Base-by-base conservation (phyloP, 2,113 vertebrate genomes). In the Neolamprologus hecqui region DNA sequence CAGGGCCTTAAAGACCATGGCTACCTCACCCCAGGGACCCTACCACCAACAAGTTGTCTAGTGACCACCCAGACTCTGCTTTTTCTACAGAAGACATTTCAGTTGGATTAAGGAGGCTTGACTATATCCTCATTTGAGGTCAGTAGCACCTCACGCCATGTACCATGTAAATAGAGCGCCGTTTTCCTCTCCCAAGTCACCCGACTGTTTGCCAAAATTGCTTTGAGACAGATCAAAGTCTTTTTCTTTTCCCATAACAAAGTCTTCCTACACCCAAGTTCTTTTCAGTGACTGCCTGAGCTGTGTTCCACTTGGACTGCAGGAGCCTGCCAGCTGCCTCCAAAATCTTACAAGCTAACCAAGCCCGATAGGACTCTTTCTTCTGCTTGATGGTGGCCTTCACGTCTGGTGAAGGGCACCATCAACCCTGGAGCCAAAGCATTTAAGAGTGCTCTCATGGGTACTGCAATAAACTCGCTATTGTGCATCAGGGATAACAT, bases 341-440 rank as follows among this genome's bases (percentile, higher is more conserved):
- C 58, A n/a, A 63, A 63, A 4, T 5, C 58, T n/a, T 63, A 35
- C 58, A 35, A 63, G 6, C 58, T 63, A 63, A 35, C 31, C 31
- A 35, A 35, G 31, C 58, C 6, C 0, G 4, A 63, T 35, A 63
- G 31, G 58, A 63, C 58, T 63, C 31, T 63, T 63, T 35, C 31
- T 35, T 63, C 58, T 63, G 6, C 58, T n/a, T 60, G 28, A 60
- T 60, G 57, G 28, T 33, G 28, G 2, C 28, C 31, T 63, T 63
- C 58, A 33, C 5, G 0, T 60, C 28, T 60, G 57, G 57, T 33
- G 58, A 63, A 33, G 28, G 58, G 0, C 57, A 63, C 58, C 58
- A 35, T 63, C 58, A 63, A 63, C 0, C 4, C 6, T 35, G 58
- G 35, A 63, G 31, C 58, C 58, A 35, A 65, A 35, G 60, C 17